These are phyloP conservation scores for Synanthedon formicaeformis DNA, from an alignment of 2,888 invertebrate species.

Conservation along the genomic window DNA sequence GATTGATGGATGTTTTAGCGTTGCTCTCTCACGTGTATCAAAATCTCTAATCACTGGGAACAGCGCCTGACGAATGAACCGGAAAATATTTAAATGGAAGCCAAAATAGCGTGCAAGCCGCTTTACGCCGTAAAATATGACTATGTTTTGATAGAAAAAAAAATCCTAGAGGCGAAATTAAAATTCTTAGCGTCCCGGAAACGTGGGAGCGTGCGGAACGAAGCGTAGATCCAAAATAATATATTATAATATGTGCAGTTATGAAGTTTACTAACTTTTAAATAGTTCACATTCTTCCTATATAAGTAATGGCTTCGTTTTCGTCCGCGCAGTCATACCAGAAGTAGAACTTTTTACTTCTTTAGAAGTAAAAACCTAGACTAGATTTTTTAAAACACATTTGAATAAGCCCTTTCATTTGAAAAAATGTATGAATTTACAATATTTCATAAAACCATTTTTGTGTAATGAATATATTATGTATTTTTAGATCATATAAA, in stretches of 20 bases:
- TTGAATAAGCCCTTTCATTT: no score
- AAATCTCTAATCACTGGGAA: conserved; percentile 52
- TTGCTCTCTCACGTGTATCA: conserved; percentile 29
- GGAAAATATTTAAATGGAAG: conserved; percentile 68
- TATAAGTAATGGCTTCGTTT: neutral
- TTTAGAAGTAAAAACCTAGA: no score
- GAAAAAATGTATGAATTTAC: no score
- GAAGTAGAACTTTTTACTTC: no score
- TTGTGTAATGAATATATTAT: no score
- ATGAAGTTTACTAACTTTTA: conserved; percentile 35
- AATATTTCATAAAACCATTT: no score
- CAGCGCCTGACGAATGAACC: conserved; percentile 61
- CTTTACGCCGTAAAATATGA: conserved; percentile 56
- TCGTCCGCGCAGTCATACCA: neutral
- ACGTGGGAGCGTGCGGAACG: conserved; percentile 44
- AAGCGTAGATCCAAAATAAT: conserved; percentile 23
- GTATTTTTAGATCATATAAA: no score
- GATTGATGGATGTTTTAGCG: neutral
- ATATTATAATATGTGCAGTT: conserved; percentile 12
- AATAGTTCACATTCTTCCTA: conserved; percentile 30
- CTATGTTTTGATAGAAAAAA: conserved; percentile 40
- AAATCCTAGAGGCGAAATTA: conserved; percentile 31
- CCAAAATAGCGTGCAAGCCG: conserved; percentile 53
- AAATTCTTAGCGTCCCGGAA: conserved; percentile 50
- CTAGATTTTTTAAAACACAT: no score